Conservation (phyloP, 1,140 invertebrate species). For the Bombus waltoni region DNA sequence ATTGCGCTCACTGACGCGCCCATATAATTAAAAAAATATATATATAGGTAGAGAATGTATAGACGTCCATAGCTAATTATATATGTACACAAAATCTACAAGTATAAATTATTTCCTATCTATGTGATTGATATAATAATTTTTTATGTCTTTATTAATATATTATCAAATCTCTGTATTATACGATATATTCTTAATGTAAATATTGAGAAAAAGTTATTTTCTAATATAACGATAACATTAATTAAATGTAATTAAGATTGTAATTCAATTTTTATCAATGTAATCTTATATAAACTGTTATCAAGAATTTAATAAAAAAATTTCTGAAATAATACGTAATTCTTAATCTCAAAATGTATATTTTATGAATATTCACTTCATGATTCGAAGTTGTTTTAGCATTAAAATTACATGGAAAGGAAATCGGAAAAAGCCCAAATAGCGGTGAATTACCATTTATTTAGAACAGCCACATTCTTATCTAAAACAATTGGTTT, state of each 20-base stretch:
- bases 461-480: constrained; percentile 80
- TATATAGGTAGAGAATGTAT: background rate
- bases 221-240: too few relatives aligned
- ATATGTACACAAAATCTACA: background rate
- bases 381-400: background rate
- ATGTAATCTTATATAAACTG: background rate
- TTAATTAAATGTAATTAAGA: background rate
- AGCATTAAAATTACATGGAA: background rate
- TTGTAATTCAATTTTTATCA: background rate
- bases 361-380: background rate
- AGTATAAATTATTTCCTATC: background rate
- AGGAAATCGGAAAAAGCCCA: constrained; percentile 2
- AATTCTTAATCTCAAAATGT: background rate
- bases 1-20: background rate
- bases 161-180: background rate
- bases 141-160: background rate
- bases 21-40: background rate
- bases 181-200: too few relatives aligned
- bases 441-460: constrained; percentile 61
- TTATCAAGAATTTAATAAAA: background rate
- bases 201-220: background rate
- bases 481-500: constrained; percentile 73
- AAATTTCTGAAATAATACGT: background rate
- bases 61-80: background rate
- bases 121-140: background rate